Base-by-base conservation (phyloP, 2,888 invertebrate genomes). In the Zaprionus lineosus region DNA sequence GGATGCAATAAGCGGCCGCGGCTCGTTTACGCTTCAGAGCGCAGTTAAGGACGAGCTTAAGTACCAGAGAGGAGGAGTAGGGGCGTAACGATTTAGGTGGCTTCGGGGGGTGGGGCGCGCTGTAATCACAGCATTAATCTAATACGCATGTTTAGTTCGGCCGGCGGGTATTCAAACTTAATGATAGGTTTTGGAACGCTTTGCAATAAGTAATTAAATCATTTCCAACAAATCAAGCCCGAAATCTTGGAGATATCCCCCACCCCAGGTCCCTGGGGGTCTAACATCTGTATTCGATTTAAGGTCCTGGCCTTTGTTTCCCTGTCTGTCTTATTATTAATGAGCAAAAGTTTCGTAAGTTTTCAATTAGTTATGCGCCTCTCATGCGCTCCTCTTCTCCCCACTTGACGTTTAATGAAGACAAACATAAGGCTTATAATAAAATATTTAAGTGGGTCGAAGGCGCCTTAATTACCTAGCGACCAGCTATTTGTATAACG, bases 91-190 rank as follows among this genome's bases (percentile, higher is more conserved):
- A n/a, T n/a, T n/a, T n/a, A n/a, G 11, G 3, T 3, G 19, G 36
- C 21, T n/a, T 7, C n/a, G 2, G 0, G 11, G 9, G 36, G 40
- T 9, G 28, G 15, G 31, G 29, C 24, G 15, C 12, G 26, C 29
- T 59, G 58, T 76, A 84, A 77, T 84, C 70, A 64, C 52, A 60
- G 53, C 84, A 77, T 84, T 84, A 84, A 77, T 84, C 61, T 74
- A 70, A 84, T 83, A 63, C 84, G 56, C 48, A 53, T 69, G 55
- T 65, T 76, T 57, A 66, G 76, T 66, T 58, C 48, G 48, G 58
- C 67, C 60, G 41, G 36, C 36, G 55, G 70, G 34, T 31, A 77
- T 61, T 56, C 55, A 39, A n/a, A 58, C 59, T 69, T 63, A 73
- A 77, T 79, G 79, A 84, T 63, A 73, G 73, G 64, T 65, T 53